Evolutionary conservation across 2,888 invertebrate species (phyloP).

Genomic region (Ethmia dodecea): DNA sequence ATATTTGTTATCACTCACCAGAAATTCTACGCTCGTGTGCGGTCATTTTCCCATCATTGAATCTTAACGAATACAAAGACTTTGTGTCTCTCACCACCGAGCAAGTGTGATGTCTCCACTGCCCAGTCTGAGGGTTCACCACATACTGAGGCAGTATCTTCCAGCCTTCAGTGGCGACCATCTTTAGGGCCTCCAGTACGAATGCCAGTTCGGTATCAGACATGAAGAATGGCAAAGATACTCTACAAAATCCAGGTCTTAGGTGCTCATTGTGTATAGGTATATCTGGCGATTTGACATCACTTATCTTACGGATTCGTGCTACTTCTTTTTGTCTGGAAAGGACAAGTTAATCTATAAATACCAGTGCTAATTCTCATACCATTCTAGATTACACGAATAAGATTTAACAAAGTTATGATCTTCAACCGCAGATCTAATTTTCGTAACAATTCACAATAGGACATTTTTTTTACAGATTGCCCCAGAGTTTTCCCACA

Average conservation of each 20-base stretch:
- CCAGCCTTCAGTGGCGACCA: constrained; percentile 94
- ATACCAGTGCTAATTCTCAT: no score
- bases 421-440: no score
- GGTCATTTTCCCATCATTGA: constrained; percentile 85
- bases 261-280: constrained; percentile 81
- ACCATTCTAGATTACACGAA: no score
- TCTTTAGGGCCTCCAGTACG: constrained; percentile 88
- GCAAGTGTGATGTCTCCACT: constrained; percentile 92
- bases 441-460: no score
- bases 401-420: no score
- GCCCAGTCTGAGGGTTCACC: constrained; percentile 91
- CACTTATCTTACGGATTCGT: constrained; percentile 58
- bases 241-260: constrained; percentile 90
- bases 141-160: constrained; percentile 92
- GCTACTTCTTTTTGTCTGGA: constrained; percentile 68
- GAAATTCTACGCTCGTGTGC: constrained; percentile 84
- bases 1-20: constrained; percentile 36
- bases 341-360: no score
- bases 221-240: constrained; percentile 92
- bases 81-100: constrained; percentile 88
- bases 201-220: constrained; percentile 88
- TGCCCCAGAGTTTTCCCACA: no score
- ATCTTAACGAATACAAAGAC: constrained; percentile 87
- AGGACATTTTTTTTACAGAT: no score
- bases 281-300: constrained; percentile 58